A percentile compares a stretch with the other conserved stretches of the same genome.
Evolutionary conservation across 2,113 vertebrate genomes (phyloP).

Genomic region (Lepidothrix coronata): DNA sequence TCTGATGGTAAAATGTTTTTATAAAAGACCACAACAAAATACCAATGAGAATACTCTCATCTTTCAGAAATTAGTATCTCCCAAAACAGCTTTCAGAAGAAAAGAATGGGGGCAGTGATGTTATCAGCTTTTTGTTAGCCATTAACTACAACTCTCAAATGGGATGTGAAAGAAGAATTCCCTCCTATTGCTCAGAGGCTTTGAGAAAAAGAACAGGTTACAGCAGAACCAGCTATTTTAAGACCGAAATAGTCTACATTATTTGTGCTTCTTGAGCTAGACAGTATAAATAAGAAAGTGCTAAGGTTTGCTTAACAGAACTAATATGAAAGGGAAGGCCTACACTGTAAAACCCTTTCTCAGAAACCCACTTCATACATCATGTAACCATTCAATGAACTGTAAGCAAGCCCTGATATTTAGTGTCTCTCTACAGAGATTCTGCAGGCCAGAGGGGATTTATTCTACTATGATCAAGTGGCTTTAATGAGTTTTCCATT

Average conservation of each 20-base stretch:
- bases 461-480: not conserved
- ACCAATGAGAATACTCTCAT: not conserved
- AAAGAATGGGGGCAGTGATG: not conserved
- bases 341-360: not conserved
- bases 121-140: not conserved
- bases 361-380: not conserved
- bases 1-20: not conserved
- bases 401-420: not conserved
- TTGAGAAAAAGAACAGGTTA: not conserved
- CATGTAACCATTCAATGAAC: not conserved
- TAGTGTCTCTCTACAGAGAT: not conserved
- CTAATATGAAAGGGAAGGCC: not conserved
- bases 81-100: not conserved
- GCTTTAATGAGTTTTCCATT: not conserved
- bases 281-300: not conserved
- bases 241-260: not conserved
- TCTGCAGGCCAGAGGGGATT: not conserved
- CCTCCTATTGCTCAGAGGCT: not conserved
- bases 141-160: not conserved
- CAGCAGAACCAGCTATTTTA: not conserved
- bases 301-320: accelerated
- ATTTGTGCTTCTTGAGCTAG: not conserved
- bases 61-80: not conserved
- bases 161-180: not conserved
- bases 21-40: not conserved